Base-by-base conservation (phyloP, 2,888 invertebrate genomes). In the Lapara coniferarum region DNA sequence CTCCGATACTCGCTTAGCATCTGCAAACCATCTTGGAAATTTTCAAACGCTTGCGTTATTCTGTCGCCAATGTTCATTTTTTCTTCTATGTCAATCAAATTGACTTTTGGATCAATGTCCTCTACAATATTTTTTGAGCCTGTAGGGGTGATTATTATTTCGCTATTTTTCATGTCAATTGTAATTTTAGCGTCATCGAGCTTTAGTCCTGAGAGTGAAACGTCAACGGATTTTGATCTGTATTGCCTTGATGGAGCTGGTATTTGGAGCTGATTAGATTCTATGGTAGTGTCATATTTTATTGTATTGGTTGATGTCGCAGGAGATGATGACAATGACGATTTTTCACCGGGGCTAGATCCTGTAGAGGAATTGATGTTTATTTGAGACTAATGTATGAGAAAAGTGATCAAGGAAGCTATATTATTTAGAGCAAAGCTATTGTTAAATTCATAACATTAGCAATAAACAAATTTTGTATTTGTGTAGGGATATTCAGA, bases 151-250 rank as follows among this genome's bases (percentile, higher is more conserved):
- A 93, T 92, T 0, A 81, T 84, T 0, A 93, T 92, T 84, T 93
- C 92, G 52, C 84, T 92, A n/a, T 87, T 91, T 74, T 88, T 89
- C 73, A 88, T 85, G 66, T 93, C 90, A 7, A 93, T 86, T 0
- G 91, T 92, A 25, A 93, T 88, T 83, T 87, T 89, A 25, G 92
- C 89, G 19, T 92, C 92, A 10, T 92, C 90, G 7, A 92, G 75
- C 53, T 81, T 85, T 6, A 93, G 74, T 1, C 88, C 88, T 2
- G 89, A 81, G 2, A 94, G 85, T 0, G 94, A 89, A 1, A 94
- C 92, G 73, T 95, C 95, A 2, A 95, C 93, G 0, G 95, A 95
- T 83, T 93, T 94, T 0, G 95, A 95, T 53, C 95, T 85, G 73
- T 86, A 88, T 74, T 94, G 94, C 71, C 93, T 89, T 52, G 88